phyloP scores from a whole-genome alignment of 2,797 vertebrate species.

The Danio albolineatus region DNA sequence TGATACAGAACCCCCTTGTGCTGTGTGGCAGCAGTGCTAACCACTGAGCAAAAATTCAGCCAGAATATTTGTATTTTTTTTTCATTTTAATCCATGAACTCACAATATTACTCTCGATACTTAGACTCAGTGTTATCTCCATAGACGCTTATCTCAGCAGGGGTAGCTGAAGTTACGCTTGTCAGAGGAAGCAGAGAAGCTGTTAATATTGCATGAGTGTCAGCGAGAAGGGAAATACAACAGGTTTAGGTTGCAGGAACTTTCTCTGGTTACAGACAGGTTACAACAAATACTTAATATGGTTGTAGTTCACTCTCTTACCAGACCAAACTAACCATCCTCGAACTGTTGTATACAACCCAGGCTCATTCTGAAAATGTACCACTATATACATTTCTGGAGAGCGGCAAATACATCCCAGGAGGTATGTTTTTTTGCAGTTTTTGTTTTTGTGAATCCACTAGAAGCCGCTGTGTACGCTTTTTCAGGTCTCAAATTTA shows the following conservation, averaged over 20 bases:
- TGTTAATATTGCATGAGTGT: slow-evolving; percentile 45
- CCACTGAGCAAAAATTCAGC: no score
- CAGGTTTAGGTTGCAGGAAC: slow-evolving; percentile 37
- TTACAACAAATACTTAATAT: not conserved
- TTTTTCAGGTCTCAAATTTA: no score
- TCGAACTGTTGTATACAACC: not conserved
- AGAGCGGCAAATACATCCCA: no score
- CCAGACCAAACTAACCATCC: not conserved
- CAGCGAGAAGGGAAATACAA: slow-evolving; percentile 9
- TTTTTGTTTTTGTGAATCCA: no score
- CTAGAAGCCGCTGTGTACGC: no score
- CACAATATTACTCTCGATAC: slow-evolving; percentile 4
- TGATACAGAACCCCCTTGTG: no score
- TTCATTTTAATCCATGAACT: no score
- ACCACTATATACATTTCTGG: no score
- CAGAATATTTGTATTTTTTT: no score
- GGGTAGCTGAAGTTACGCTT: slow-evolving; percentile 18
- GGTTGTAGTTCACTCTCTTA: not conserved
- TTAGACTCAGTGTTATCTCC: not conserved
- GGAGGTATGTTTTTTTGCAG: no score
- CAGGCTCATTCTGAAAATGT: no score
- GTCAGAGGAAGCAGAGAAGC: slow-evolving; percentile 3
- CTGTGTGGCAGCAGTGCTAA: no score
- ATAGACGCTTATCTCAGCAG: not conserved
- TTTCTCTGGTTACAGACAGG: slow-evolving; percentile 43